These are phyloP conservation scores for Ormyrus rosae DNA, from an alignment of 2,888 invertebrate species.

Conservation along the genomic window DNA sequence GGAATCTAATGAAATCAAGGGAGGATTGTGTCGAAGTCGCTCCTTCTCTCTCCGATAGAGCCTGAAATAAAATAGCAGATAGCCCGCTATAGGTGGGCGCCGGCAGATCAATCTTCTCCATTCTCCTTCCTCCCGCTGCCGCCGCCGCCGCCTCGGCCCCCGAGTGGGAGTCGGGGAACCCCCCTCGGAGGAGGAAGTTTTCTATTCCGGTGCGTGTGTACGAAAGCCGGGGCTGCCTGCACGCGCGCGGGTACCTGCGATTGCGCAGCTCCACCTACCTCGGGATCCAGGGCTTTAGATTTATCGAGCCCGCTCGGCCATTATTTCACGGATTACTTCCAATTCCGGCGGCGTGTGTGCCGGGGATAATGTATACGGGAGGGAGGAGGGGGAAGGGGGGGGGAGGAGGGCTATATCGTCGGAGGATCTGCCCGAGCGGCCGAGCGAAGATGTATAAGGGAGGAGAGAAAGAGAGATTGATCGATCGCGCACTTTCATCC, in stretches of 20 bases:
- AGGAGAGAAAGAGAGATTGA: constrained; percentile 37
- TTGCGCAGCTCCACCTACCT: constrained; percentile 46
- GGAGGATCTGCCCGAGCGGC: constrained; percentile 6
- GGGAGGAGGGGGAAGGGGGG: constrained; percentile 9
- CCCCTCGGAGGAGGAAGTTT: constrained; percentile 8
- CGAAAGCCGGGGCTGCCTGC: background rate
- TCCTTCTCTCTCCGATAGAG: constrained; percentile 43
- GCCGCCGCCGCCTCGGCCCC: background rate
- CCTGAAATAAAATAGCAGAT: constrained; percentile 62
- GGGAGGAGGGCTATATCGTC: constrained; percentile 9
- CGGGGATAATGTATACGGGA: constrained; percentile 56
- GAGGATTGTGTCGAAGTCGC: constrained; percentile 59
- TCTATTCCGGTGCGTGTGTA: constrained; percentile 19
- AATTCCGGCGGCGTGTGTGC: constrained; percentile 52
- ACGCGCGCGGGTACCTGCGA: constrained; percentile 18
- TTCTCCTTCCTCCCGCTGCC: constrained; percentile 55
- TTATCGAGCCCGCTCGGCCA: constrained; percentile 53
- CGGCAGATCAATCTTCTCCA: constrained; percentile 65
- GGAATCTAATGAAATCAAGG: constrained; percentile 54
- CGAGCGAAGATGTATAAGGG: too few relatives aligned
- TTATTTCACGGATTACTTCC: constrained; percentile 59
- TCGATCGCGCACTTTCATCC: constrained; percentile 50
- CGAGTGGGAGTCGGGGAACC: background rate
- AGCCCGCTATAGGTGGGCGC: constrained; percentile 57
- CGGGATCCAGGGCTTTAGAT: constrained; percentile 50